Conservation (phyloP, 1,140 invertebrate genomes). For the Trichonephila inaurata region DNA sequence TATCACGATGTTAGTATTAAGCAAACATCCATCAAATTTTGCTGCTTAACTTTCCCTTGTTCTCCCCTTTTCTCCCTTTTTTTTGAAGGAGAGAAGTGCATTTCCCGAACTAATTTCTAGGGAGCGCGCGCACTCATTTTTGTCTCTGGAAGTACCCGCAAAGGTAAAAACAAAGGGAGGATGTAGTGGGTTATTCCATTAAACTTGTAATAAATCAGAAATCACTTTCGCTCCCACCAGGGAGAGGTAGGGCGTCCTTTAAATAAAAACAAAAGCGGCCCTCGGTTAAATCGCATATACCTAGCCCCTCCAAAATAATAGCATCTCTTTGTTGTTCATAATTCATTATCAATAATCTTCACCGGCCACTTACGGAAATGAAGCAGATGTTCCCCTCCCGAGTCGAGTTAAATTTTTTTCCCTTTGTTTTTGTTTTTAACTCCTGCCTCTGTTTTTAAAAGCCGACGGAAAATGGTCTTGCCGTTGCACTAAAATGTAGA, state of each 20-base stretch:
- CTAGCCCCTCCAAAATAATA: conserved; percentile 64
- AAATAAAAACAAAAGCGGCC: conserved; percentile 51
- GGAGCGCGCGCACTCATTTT: conserved; percentile 12
- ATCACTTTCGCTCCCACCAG: conserved; percentile 58
- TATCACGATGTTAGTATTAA: conserved; percentile 72
- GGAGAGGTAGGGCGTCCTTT: conserved; percentile 40
- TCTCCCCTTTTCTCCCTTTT: conserved; percentile 10
- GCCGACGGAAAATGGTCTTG: conserved; percentile 15
- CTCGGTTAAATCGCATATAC: conserved; percentile 64
- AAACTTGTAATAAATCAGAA: conserved; percentile 76
- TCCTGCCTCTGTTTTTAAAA: conserved; percentile 54
- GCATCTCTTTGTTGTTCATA: conserved; percentile 73
- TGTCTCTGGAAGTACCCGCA: neutral
- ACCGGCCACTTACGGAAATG: conserved; percentile 74
- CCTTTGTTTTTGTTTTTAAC: conserved; percentile 37
- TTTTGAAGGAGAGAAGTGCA: neutral
- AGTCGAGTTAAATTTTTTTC: conserved; percentile 19
- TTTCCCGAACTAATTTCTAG: conserved; percentile 56
- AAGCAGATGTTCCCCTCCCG: conserved; percentile 59
- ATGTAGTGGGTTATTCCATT: conserved; percentile 67
- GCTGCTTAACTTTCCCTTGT: conserved; percentile 42
- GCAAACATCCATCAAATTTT: conserved; percentile 73
- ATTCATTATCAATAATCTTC: conserved; percentile 77
- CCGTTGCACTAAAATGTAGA: conserved; percentile 54
- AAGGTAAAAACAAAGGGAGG: conserved; percentile 52